Percentiles rank a stretch among this genome's conserved stretches.
Conservation (phyloP, 2,888 invertebrate species). For the Heteromurus nitidus region DNA sequence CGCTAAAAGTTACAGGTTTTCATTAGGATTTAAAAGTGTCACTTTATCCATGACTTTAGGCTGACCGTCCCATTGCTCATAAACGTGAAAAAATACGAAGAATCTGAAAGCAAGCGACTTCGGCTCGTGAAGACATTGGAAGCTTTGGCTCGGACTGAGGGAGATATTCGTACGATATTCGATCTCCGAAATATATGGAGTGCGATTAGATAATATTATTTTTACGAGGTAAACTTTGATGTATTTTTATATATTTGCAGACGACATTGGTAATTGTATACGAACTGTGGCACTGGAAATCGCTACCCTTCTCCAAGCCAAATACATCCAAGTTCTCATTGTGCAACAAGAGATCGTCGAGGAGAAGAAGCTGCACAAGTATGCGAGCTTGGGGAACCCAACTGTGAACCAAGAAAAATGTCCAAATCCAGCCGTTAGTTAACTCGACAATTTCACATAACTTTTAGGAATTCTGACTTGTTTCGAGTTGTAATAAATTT, state of each 20-base stretch:
- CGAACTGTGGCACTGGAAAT: constrained; percentile 26
- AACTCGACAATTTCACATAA: neutral
- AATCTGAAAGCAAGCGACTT: constrained; percentile 6
- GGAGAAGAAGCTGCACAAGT: constrained; percentile 46
- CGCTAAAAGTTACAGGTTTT: neutral
- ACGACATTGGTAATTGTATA: constrained; percentile 26
- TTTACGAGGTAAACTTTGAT: neutral
- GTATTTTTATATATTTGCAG: constrained; percentile 13
- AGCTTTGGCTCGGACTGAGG: constrained; percentile 21
- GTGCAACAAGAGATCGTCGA: constrained; percentile 45
- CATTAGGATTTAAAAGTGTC: neutral
- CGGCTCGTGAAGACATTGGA: constrained; percentile 23
- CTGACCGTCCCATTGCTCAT: constrained; percentile 43
- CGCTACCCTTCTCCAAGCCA: neutral
- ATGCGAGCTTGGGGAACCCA: constrained; percentile 23
- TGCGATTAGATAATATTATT: neutral
- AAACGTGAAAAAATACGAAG: constrained; percentile 28
- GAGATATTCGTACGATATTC: constrained; percentile 45
- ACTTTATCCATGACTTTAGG: neutral
- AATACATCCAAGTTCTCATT: constrained; percentile 31
- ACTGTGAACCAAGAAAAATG: neutral
- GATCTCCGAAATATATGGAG: neutral
- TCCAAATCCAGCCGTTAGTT: constrained; percentile 16
- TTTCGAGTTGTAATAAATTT: neutral
- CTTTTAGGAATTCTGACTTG: neutral